Conservation (phyloP, 2,797 vertebrate genomes). For the Spondyliosoma cantharus region DNA sequence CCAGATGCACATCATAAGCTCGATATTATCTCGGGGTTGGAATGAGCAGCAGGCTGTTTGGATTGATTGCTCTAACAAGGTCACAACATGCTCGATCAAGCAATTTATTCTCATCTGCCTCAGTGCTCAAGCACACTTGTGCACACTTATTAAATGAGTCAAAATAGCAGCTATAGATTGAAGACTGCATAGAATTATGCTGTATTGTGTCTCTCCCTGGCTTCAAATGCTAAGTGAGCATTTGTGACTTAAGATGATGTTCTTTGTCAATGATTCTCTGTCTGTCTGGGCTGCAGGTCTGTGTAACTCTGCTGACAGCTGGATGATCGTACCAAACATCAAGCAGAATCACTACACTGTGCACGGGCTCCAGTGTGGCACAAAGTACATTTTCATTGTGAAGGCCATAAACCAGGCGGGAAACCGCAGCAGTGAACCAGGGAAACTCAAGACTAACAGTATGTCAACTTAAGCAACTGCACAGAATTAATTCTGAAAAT, state of each 20-base stretch:
- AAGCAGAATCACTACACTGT: slow-evolving; percentile 99
- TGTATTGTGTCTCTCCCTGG: slow-evolving; percentile 23
- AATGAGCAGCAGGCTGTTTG: slow-evolving; percentile 56
- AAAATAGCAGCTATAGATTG: slow-evolving; percentile 48
- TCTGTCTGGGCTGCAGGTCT: slow-evolving; percentile 86
- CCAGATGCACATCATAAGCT: slow-evolving; percentile 46
- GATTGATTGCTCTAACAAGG: slow-evolving; percentile 71
- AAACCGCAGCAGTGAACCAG: slow-evolving; percentile 94
- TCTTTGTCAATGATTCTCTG: slow-evolving; percentile 29
- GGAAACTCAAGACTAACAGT: slow-evolving; percentile 99
- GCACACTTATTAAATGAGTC: slow-evolving; percentile 41
- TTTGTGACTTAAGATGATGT: slow-evolving; percentile 3
- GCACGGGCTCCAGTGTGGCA: slow-evolving; percentile 96
- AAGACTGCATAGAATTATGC: slow-evolving; percentile 13
- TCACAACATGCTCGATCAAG: slow-evolving; percentile 68
- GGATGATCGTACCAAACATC: slow-evolving; percentile 99
- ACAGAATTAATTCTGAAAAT: neutral
- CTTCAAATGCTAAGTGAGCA: slow-evolving; percentile 24
- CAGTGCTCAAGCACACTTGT: slow-evolving; percentile 32
- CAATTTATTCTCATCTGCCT: slow-evolving; percentile 69
- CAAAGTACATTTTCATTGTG: slow-evolving; percentile 97
- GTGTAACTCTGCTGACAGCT: slow-evolving; percentile 98
- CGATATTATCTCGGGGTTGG: slow-evolving; percentile 43
- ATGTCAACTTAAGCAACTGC: slow-evolving; percentile 66
- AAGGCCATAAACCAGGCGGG: slow-evolving; percentile 99